Percentiles rank a stretch among this genome's conserved stretches.
These are phyloP conservation scores for Dolomedes plantarius DNA, from an alignment of 2,888 invertebrate genomes.

Conservation along the genomic window DNA sequence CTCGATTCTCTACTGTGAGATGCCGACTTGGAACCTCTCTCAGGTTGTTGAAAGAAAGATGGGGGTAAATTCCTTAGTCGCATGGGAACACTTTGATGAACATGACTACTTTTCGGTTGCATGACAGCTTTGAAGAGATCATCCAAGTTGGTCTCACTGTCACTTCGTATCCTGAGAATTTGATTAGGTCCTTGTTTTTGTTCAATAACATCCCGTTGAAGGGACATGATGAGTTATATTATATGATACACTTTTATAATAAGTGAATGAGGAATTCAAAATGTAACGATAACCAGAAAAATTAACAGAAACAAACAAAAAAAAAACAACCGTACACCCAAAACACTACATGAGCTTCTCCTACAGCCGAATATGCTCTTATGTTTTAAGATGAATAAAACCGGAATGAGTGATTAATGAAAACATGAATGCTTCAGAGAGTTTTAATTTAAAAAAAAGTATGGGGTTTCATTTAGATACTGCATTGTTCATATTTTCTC, in stretches of 20 bases:
- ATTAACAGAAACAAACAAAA: background rate
- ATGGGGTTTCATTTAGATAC: too few relatives aligned
- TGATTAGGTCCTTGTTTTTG: conserved; percentile 77
- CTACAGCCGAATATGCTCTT: background rate
- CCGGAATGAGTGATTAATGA: background rate
- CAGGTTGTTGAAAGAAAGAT: conserved; percentile 97
- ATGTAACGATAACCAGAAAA: background rate
- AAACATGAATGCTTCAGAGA: background rate
- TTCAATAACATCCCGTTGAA: conserved; percentile 72
- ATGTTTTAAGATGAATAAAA: background rate
- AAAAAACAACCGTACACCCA: background rate
- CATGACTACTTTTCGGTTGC: conserved; percentile 86
- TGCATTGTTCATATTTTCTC: too few relatives aligned
- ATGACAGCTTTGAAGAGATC: conserved; percentile 96
- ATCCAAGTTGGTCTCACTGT: conserved; percentile 95
- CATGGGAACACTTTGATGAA: conserved; percentile 92
- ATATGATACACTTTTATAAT: background rate
- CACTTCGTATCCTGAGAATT: conserved; percentile 92
- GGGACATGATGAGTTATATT: conserved; percentile 55
- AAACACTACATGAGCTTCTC: conserved; percentile 10
- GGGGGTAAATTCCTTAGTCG: conserved; percentile 97
- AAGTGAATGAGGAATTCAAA: background rate
- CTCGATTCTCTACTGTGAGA: conserved; percentile 96
- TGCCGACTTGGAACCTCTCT: conserved; percentile 92
- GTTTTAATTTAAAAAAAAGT: too few relatives aligned